Evolutionary conservation across 1,140 invertebrate species (phyloP).

Genomic region (Adoxophyes honmai): DNA sequence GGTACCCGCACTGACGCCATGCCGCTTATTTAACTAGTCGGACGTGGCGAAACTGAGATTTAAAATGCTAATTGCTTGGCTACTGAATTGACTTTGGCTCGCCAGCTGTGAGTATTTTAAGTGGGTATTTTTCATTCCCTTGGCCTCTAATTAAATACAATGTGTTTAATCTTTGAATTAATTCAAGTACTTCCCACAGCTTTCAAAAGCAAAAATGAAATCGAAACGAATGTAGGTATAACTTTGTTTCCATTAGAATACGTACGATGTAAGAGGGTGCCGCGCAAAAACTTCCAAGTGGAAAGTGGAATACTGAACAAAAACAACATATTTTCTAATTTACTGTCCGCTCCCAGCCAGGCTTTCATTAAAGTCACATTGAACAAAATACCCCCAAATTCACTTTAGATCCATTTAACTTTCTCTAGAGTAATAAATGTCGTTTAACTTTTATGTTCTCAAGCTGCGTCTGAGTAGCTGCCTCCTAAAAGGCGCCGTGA

Average conservation of each 20-base stretch:
- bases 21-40: constrained; percentile 36
- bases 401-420: constrained; percentile 23
- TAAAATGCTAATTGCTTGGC: neutral
- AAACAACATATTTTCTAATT: neutral
- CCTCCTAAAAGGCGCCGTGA: neutral
- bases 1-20: constrained; percentile 34
- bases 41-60: constrained; percentile 8
- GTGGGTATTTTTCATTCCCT: too few relatives aligned
- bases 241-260: neutral
- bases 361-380: constrained; percentile 14
- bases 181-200: too few relatives aligned
- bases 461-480: constrained; percentile 5
- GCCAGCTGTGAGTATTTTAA: too few relatives aligned
- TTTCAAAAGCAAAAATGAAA: too few relatives aligned
- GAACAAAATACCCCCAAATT: constrained; percentile 12
- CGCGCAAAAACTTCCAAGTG: too few relatives aligned
- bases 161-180: too few relatives aligned
- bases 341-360: constrained; percentile 15
- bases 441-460: constrained; percentile 19
- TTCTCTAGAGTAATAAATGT: constrained; percentile 20
- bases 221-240: neutral
- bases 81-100: too few relatives aligned
- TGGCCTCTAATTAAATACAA: too few relatives aligned
- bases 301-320: too few relatives aligned
- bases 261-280: too few relatives aligned